Base-by-base conservation (phyloP, 2,888 invertebrate species). In the Lepidonotus clava region DNA sequence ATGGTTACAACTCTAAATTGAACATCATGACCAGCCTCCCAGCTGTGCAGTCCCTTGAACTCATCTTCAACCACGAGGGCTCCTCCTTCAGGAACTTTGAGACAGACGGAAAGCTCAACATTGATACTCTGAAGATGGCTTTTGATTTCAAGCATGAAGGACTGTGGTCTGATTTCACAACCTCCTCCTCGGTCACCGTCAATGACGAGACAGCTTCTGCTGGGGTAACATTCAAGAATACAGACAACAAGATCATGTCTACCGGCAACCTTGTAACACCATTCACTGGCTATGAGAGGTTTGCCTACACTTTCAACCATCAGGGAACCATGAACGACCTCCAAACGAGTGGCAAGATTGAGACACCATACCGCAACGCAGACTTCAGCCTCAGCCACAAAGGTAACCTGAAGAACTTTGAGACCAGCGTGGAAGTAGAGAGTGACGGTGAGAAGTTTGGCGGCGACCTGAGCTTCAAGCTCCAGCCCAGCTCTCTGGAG, bases 311-410 rank as follows among this genome's bases (percentile, higher is more conserved):
- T n/a, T 83, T 88, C 76, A 76, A 51, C 83, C 86, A 87, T 67
- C 32, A 80, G 34, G 87, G 86, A 80, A 80, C 66, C 86, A 83
- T 46, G 36, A 83, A 38, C 24, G 18, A 36, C 51, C 46, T 89
- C 24, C 77, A 83, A 38, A 28, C 86, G 34, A 86, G 87, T 32
- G 53, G 66, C 40, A 24, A 83, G 51, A 83, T 86, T 36, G 46
- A 76, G 32, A 76, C 85, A 18, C 85, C 85, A 28, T 85, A 51
- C 85, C n/a, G 11, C 6, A 80, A 66, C 66, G 11, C 6, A 14
- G 66, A 80, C 28, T 24, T 80, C 85, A 28, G n/a, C n/a, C 6
- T 41, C 85, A 83, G 41, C 41, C 87, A 86, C 89, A 85, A 84
- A 61, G 89, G 88, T 8, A 66, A n/a, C 21, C 28, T 46, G 61